Conservation (phyloP, 2,797 vertebrate genomes). For the Takifugu ocellatus region DNA sequence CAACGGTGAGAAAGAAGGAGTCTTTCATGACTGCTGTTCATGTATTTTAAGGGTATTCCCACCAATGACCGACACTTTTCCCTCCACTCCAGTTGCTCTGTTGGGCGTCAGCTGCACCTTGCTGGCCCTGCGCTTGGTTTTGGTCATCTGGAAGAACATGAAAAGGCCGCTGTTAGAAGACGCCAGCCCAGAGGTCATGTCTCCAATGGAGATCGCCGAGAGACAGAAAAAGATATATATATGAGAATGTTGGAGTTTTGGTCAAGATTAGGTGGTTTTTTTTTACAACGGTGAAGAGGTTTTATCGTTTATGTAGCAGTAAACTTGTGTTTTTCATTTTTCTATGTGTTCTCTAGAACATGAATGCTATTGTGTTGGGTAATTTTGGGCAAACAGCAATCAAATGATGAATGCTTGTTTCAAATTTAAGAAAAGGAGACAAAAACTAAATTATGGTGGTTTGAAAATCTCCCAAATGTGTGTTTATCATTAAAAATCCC, state of each 20-base stretch:
- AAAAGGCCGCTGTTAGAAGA: constrained; percentile 50
- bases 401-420: no score
- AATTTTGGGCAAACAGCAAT: no score
- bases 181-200: constrained; percentile 20
- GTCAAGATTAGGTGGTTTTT: not conserved
- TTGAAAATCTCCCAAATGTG: no score
- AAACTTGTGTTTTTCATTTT: no score
- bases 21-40: not conserved
- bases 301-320: no score
- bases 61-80: not conserved
- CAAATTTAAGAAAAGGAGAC: no score
- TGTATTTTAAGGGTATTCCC: not conserved
- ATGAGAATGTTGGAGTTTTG: constrained; percentile 15
- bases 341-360: not conserved
- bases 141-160: constrained; percentile 57
- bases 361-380: constrained; percentile 3
- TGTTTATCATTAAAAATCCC: no score
- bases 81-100: constrained; percentile 42
- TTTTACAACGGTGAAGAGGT: not conserved
- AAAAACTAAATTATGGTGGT: no score
- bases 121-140: constrained; percentile 28
- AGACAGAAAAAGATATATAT: constrained; percentile 57
- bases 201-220: constrained; percentile 53
- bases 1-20: constrained; percentile 59
- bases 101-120: constrained; percentile 46